These are phyloP conservation scores for Columba guinea DNA, from an alignment of 2,797 vertebrate genomes.

Conservation along the genomic window DNA sequence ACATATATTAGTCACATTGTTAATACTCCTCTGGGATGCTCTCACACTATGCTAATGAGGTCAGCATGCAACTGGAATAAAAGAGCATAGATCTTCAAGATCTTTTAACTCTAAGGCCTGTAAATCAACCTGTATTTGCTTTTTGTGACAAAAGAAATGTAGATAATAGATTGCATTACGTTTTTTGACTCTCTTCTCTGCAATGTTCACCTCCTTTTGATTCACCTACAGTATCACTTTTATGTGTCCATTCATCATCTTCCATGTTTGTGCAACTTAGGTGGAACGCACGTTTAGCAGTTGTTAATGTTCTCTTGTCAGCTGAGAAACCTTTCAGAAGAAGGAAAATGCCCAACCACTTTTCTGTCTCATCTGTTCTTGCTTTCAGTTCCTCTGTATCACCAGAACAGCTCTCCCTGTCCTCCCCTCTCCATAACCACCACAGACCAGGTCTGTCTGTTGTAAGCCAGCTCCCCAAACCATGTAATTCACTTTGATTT, in stretches of 20 bases:
- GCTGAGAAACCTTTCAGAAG: background rate
- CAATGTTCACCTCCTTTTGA: background rate
- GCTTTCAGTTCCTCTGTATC: background rate
- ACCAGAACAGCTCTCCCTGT: background rate
- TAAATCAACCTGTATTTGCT: background rate
- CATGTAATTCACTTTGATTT: background rate
- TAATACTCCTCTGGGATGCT: background rate
- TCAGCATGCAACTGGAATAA: background rate
- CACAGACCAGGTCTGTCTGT: background rate
- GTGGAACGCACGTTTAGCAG: background rate
- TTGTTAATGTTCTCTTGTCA: background rate
- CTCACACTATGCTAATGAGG: background rate
- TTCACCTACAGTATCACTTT: background rate
- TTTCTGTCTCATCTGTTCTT: background rate
- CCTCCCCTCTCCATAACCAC: background rate
- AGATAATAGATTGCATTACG: background rate
- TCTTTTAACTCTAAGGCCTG: background rate
- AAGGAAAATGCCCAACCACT: background rate
- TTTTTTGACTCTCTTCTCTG: background rate
- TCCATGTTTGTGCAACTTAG: background rate
- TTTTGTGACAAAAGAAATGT: conserved; percentile 11
- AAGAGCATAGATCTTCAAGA: background rate
- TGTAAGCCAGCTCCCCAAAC: background rate
- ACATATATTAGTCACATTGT: background rate
- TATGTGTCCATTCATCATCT: background rate